These are phyloP conservation scores for Sogatella furcifera DNA, from an alignment of 1,140 invertebrate species.

Conservation along the genomic window DNA sequence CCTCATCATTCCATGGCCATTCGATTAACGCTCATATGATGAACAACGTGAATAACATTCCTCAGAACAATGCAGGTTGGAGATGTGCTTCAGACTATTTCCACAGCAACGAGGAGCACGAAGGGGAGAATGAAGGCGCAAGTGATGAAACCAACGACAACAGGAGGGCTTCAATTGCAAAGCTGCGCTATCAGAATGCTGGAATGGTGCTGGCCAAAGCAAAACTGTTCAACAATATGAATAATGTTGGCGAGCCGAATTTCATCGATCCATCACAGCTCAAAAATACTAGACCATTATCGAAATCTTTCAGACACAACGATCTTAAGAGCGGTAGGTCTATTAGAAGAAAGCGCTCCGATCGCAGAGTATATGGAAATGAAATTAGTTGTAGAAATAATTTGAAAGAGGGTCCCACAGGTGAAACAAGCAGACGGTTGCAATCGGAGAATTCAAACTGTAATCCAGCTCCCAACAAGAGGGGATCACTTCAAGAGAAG, in stretches of 20 bases:
- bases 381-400: background rate
- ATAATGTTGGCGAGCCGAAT: background rate
- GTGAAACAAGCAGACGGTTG: background rate
- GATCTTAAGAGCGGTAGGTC: background rate
- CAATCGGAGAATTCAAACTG: background rate
- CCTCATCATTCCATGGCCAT: constrained; percentile 32
- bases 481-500: background rate
- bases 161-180: constrained; percentile 47
- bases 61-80: constrained; percentile 27
- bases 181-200: constrained; percentile 48
- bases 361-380: background rate
- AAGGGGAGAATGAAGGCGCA: constrained; percentile 5
- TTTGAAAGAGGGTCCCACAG: background rate
- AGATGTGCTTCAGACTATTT: constrained; percentile 33
- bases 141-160: constrained; percentile 24
- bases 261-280: background rate
- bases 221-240: constrained; percentile 45
- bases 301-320: background rate
- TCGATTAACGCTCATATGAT: constrained; percentile 16
- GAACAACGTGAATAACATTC: background rate
- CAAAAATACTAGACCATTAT: background rate
- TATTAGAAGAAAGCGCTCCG: background rate
- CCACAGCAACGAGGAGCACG: constrained; percentile 18
- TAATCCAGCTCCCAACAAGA: background rate
- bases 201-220: constrained; percentile 57